Evolutionary conservation across 2,113 vertebrate species (phyloP).

Genomic region (Melanerpes aurifrons): DNA sequence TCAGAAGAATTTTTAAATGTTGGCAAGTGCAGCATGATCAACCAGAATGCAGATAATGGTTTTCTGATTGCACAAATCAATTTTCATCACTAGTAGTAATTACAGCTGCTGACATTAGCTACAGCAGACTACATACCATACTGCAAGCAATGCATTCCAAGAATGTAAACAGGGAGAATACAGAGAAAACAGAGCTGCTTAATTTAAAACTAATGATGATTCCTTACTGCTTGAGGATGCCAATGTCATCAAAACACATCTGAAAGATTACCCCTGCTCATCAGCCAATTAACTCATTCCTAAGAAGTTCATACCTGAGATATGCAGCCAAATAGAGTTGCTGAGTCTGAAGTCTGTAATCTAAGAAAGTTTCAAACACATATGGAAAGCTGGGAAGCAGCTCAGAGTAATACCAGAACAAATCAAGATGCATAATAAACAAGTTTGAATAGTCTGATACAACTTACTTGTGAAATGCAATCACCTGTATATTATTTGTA

Average conservation of each 20-base stretch:
- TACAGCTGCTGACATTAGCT: background rate
- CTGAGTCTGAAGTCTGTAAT: background rate
- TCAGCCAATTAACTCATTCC: background rate
- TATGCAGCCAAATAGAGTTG: background rate
- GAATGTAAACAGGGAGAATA: background rate
- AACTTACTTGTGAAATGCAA: background rate
- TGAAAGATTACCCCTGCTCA: background rate
- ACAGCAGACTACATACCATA: background rate
- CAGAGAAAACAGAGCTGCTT: constrained; percentile 24
- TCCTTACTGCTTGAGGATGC: background rate
- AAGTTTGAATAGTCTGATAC: background rate
- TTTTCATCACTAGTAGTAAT: constrained; percentile 55
- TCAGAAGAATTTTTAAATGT: constrained; percentile 1
- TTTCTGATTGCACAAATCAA: constrained; percentile 63
- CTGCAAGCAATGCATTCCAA: background rate
- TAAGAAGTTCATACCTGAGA: background rate
- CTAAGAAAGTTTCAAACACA: background rate
- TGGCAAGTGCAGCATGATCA: constrained; percentile 26
- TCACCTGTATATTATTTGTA: background rate
- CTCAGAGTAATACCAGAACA: background rate
- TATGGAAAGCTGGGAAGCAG: background rate
- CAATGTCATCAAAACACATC: background rate
- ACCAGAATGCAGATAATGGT: constrained; percentile 29
- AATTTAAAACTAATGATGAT: background rate
- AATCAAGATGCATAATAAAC: background rate